Conservation (phyloP, 1,140 invertebrate genomes). For the Oryzaephilus surinamensis region DNA sequence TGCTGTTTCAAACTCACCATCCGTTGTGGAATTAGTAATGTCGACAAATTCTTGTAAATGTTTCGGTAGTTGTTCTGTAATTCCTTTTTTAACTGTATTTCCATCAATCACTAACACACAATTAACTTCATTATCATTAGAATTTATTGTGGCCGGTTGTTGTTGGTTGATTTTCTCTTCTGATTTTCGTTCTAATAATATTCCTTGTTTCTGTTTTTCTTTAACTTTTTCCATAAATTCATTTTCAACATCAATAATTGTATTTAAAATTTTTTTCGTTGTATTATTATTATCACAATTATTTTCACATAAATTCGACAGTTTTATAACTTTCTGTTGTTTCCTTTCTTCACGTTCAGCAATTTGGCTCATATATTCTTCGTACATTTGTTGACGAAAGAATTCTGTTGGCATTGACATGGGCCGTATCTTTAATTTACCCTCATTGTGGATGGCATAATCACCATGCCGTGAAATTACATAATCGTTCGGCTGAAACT, state of each 20-base stretch:
- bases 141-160: slow-evolving; percentile 34
- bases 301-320: slow-evolving; percentile 31
- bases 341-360: slow-evolving; percentile 65
- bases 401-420: slow-evolving; percentile 45
- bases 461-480: slow-evolving; percentile 30
- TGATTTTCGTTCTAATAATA: slow-evolving; percentile 27
- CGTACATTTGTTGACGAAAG: slow-evolving; percentile 66
- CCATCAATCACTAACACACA: slow-evolving; percentile 50
- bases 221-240: slow-evolving; percentile 64
- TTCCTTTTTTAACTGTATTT: slow-evolving; percentile 46
- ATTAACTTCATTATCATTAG: slow-evolving; percentile 32
- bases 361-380: slow-evolving; percentile 70
- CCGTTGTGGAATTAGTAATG: slow-evolving; percentile 40
- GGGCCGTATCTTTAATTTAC: slow-evolving; percentile 8
- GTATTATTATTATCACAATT: slow-evolving; percentile 18
- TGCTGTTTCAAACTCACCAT: slow-evolving; percentile 45
- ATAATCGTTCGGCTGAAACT: slow-evolving; percentile 27
- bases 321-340: slow-evolving; percentile 66
- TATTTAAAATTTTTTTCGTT: slow-evolving; percentile 7
- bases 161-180: slow-evolving; percentile 39
- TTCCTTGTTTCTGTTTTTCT: slow-evolving; percentile 33
- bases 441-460: slow-evolving; percentile 18
- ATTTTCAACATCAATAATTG: slow-evolving; percentile 44
- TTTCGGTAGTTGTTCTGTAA: slow-evolving; percentile 49
- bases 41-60: slow-evolving; percentile 63